Conservation (phyloP, 2,113 vertebrate species). For the Anas platyrhynchos region DNA sequence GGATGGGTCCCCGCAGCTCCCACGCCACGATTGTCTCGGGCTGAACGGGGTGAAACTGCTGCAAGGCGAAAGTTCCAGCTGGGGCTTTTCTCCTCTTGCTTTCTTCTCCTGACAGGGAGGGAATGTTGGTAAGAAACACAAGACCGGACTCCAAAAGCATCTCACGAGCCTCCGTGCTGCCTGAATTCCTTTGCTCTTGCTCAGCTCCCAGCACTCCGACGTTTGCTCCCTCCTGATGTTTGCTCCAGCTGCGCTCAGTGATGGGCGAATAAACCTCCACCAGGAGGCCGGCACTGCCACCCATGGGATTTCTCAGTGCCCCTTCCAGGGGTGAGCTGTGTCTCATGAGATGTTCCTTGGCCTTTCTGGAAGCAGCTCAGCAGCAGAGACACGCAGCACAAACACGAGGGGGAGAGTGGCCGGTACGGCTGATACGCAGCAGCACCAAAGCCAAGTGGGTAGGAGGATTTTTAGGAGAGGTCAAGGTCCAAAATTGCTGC, state of each 20-base stretch:
- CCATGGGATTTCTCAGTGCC: too few species aligned
- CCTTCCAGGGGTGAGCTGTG: neutral
- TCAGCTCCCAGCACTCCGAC: too few species aligned
- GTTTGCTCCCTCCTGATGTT: too few species aligned
- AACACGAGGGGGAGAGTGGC: rapidly evolving
- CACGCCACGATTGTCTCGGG: rapidly evolving
- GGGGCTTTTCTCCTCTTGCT: neutral
- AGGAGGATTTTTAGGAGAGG: neutral
- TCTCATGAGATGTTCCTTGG: rapidly evolving
- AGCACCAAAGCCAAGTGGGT: neutral
- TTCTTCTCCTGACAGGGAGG: too few species aligned
- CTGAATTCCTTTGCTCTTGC: too few species aligned
- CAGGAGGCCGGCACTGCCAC: too few species aligned
- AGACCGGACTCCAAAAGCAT: too few species aligned
- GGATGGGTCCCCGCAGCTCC: neutral
- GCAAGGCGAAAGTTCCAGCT: neutral
- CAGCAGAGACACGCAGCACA: neutral
- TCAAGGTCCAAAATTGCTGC: too few species aligned
- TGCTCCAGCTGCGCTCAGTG: too few species aligned
- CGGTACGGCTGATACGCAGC: neutral
- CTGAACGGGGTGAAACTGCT: neutral
- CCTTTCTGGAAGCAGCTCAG: neutral
- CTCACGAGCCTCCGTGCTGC: too few species aligned
- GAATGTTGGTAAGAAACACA: too few species aligned
- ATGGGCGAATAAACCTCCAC: too few species aligned